Evolutionary conservation across 2,113 vertebrate species (phyloP), one percentile per base, ranked within the genome.

Genomic region (Dryoscopus gambensis): DNA sequence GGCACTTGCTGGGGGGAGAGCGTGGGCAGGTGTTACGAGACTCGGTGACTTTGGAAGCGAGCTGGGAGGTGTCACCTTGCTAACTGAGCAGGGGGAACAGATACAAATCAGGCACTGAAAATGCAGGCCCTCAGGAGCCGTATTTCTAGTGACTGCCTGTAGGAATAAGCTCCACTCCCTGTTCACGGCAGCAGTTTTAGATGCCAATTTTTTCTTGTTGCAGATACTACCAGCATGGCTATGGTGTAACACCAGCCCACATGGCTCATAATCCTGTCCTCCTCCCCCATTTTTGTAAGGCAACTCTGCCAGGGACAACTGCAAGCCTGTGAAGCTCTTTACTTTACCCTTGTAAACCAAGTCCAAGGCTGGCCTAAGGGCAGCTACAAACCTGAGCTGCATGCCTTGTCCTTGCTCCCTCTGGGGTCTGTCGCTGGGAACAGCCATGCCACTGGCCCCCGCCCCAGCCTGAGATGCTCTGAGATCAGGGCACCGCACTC

Each of bases 211-310:
- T 92, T 84, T 70, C 91, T 84, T 53, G 33, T 67, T 52, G 85
- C 95, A 95, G 91, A 97, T 96, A 94, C 92, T 97, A 97, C 92
- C 97, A 92, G 94, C 67, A 87, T 44, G 84, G 91, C 95, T 93
- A 75, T 24, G 15, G 90, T 44, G 44, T 95, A 95, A 84, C 95
- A 96, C 82, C 93, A 95, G 93, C 94, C 92, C 96, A 95, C 95
- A 67, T 5, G 15, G 88, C 94, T 96, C 91, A 92, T 50, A 88
- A 90, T 93, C 76, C 75, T 63, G 42, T 86, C 60, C 22, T 94
- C 56, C 84, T 91, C 70, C 56, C 55, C 22, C 1, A 30, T 57
- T 55, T 78, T 59, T 85, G 74, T 39, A 42, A 87, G 57, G 65
- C 74, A 94, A 22, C 78, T 96, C 78, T 87, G 80, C 55, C 59